Evolutionary conservation across 2,888 invertebrate species (phyloP).

Genomic region (Orthonevra nobilis): DNA sequence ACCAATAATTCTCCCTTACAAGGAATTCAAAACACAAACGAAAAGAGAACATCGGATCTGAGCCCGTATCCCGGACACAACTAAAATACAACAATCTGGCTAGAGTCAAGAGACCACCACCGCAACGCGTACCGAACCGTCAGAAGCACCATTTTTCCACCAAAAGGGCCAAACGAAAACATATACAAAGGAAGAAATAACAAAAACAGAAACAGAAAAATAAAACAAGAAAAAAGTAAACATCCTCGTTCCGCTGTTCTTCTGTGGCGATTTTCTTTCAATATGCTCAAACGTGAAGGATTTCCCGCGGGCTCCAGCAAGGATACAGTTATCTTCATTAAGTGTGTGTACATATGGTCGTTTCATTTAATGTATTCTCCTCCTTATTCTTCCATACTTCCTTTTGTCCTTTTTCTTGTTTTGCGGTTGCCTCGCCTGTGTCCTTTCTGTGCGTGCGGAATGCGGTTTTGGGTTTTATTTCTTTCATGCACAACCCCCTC

Average conservation of each 20-base stretch:
- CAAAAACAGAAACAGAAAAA: not conserved
- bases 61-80: constrained; percentile 50
- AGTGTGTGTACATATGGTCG: constrained; percentile 39
- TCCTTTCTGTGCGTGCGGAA: not conserved
- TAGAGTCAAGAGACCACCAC: constrained; percentile 23
- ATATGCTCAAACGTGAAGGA: constrained; percentile 61
- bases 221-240: constrained; percentile 1
- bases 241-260: constrained; percentile 40
- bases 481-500: not conserved
- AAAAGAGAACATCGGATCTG: constrained; percentile 35
- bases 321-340: constrained; percentile 63
- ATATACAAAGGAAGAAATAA: constrained; percentile 14
- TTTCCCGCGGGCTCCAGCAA: constrained; percentile 48
- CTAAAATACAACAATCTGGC: constrained; percentile 56
- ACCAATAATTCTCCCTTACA: constrained; percentile 42
- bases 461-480: constrained; percentile 3
- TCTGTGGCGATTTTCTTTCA: constrained; percentile 67
- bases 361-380: constrained; percentile 34
- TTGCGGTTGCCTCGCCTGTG: not conserved
- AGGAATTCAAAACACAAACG: constrained; percentile 40
- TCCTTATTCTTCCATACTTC: not conserved
- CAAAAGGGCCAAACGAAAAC: constrained; percentile 28
- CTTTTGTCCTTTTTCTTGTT: not conserved
- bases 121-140: constrained; percentile 7
- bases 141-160: constrained; percentile 36